These are phyloP conservation scores for Shargacucullia verbasci DNA, from an alignment of 2,888 invertebrate species.

Conservation along the genomic window DNA sequence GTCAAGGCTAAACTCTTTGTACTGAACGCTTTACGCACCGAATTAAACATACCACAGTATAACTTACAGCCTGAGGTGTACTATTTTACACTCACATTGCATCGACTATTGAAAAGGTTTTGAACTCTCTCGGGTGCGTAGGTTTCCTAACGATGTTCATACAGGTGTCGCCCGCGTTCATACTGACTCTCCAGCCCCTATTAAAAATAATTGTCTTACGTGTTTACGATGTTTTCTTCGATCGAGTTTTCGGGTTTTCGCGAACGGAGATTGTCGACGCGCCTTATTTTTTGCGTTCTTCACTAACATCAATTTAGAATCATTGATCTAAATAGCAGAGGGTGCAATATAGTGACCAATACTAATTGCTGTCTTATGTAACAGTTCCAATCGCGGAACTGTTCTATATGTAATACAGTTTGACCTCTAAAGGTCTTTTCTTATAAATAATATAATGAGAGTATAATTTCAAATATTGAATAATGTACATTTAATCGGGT, in stretches of 20 bases:
- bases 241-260: too few species aligned
- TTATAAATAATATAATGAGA: neutral
- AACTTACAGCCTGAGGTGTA: too few species aligned
- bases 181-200: too few species aligned
- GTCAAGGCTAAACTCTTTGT: slow-evolving; percentile 47
- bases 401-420: neutral
- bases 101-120: too few species aligned
- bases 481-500: slow-evolving; percentile 10
- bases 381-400: slow-evolving; percentile 8
- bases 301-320: neutral
- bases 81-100: too few species aligned
- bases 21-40: slow-evolving; percentile 13
- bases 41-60: slow-evolving; percentile 7
- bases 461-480: neutral
- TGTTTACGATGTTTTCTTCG: too few species aligned
- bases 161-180: too few species aligned
- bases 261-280: too few species aligned
- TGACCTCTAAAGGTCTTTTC: slow-evolving; percentile 38
- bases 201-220: too few species aligned
- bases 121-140: too few species aligned
- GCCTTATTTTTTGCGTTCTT: too few species aligned
- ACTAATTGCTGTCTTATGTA: neutral
- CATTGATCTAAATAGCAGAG: slow-evolving; percentile 12
- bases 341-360: slow-evolving; percentile 3
- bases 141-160: too few species aligned